phyloP scores from a whole-genome alignment of 2,113 vertebrate species.

The Tiliqua scincoides region DNA sequence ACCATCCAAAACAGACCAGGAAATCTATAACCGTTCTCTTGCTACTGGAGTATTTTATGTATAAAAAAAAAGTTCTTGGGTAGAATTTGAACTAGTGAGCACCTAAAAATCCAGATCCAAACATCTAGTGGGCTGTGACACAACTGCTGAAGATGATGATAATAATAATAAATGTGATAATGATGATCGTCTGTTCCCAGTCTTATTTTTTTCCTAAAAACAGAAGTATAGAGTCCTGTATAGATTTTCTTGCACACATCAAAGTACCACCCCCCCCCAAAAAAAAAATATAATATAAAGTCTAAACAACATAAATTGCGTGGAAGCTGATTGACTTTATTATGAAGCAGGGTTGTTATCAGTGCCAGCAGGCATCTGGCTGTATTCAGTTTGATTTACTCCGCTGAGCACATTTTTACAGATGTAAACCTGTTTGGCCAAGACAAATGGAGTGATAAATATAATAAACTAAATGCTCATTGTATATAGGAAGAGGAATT shows the following conservation, averaged over 20 bases:
- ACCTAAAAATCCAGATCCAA: no score
- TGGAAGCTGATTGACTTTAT: conserved; percentile 30
- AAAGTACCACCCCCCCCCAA: conserved; percentile 22
- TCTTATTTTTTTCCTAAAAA: conserved; percentile 5
- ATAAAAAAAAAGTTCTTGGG: no score
- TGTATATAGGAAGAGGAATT: conserved; percentile 36
- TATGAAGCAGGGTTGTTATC: conserved; percentile 31
- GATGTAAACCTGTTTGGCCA: conserved; percentile 56
- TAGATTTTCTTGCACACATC: background rate
- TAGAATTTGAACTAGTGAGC: no score
- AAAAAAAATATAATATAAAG: conserved; percentile 34
- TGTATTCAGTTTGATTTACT: conserved; percentile 51
- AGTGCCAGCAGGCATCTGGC: conserved; percentile 24
- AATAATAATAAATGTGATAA: background rate
- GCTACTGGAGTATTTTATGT: background rate
- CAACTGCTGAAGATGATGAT: no score
- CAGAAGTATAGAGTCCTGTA: background rate
- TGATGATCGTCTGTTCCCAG: background rate
- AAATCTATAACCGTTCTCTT: background rate
- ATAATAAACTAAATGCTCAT: conserved; percentile 46
- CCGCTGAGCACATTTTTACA: conserved; percentile 19
- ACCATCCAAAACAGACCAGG: background rate
- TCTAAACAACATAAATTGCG: conserved; percentile 22
- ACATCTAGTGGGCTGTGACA: no score
- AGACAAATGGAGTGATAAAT: conserved; percentile 53